These are phyloP conservation scores for Burhinus bistriatus DNA, from an alignment of 2,113 vertebrate species.

Conservation along the genomic window DNA sequence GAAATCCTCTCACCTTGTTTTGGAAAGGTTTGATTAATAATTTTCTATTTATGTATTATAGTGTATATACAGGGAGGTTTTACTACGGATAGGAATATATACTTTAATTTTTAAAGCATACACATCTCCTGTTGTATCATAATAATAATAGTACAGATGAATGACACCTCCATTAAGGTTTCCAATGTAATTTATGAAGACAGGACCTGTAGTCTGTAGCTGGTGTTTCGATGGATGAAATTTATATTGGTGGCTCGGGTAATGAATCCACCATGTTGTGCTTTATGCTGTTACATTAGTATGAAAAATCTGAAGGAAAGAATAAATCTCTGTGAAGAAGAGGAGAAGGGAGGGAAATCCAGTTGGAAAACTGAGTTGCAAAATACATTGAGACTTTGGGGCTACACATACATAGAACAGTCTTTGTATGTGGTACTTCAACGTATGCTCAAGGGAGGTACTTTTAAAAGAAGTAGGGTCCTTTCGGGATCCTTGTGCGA, in stretches of 20 bases:
- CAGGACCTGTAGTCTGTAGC: constrained; percentile 19
- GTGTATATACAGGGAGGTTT: not conserved
- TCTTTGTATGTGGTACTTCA: not conserved
- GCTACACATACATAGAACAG: not conserved
- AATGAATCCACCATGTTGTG: constrained; percentile 38
- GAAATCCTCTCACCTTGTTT: constrained; percentile 21
- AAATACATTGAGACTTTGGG: not conserved
- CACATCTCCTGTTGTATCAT: constrained; percentile 22
- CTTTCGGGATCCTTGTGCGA: not conserved
- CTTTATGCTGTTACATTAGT: constrained; percentile 6
- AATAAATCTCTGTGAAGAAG: not conserved
- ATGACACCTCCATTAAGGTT: constrained; percentile 60
- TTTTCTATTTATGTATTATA: constrained; percentile 42
- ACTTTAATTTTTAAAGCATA: constrained; percentile 59
- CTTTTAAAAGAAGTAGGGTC: not conserved
- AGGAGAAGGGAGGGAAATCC: not conserved
- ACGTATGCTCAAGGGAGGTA: not conserved
- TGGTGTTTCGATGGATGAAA: constrained; percentile 35
- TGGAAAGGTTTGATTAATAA: constrained; percentile 47
- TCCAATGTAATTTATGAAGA: constrained; percentile 54
- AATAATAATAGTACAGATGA: constrained; percentile 38
- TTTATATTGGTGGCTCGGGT: constrained; percentile 1
- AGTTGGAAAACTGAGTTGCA: not conserved
- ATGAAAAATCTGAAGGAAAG: constrained; percentile 5
- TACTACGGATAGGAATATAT: constrained; percentile 9